Percentiles rank a stretch among this genome's conserved stretches.
These are phyloP conservation scores for Motacilla alba DNA, from an alignment of 2,113 vertebrate genomes.

Conservation along the genomic window DNA sequence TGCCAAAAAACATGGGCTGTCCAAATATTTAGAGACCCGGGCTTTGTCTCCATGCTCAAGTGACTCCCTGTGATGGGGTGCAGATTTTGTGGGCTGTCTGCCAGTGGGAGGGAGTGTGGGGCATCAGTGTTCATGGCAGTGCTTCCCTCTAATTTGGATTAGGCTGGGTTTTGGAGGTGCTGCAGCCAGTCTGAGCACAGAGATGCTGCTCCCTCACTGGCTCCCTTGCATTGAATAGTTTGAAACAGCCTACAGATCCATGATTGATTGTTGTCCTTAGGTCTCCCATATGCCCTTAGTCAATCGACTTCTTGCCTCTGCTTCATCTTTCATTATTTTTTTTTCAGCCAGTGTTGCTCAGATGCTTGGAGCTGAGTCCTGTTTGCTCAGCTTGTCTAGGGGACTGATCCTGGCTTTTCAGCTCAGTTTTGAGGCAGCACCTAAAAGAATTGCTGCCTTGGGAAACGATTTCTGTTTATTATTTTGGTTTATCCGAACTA, in stretches of 20 bases:
- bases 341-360: not conserved
- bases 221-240: not conserved
- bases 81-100: not conserved
- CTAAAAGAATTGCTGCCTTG: not conserved
- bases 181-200: not conserved
- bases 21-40: not conserved
- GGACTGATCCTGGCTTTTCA: not conserved
- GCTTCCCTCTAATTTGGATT: not conserved
- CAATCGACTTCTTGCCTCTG: not conserved
- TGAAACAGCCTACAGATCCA: not conserved
- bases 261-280: constrained; percentile 28
- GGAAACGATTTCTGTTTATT: not conserved
- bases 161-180: not conserved
- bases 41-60: not conserved
- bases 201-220: not conserved
- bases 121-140: not conserved
- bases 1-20: not conserved
- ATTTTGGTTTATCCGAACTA: not conserved
- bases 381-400: accelerated
- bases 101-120: accelerated
- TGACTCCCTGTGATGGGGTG: accelerated
- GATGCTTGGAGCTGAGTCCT: not conserved
- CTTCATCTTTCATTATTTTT: not conserved
- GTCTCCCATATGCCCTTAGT: constrained; percentile 25
- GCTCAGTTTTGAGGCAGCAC: not conserved